Base-by-base conservation (phyloP, 2,113 vertebrate species). In the Entelurus aequoreus region DNA sequence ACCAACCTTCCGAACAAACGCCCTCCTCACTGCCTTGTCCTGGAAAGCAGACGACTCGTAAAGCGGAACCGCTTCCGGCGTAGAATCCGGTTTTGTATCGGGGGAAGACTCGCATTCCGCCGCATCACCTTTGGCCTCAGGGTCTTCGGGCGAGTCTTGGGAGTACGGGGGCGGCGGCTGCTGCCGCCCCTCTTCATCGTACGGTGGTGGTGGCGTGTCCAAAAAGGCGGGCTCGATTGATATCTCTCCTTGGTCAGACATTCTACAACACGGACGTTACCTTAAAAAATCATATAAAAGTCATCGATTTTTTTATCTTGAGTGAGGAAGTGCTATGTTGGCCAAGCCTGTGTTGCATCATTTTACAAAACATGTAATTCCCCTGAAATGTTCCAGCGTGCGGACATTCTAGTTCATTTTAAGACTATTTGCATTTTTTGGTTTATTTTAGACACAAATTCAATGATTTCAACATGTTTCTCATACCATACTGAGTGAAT, bases 1-100 rank as follows among this genome's bases (percentile, higher is more conserved):
- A 76, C 83, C 19, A 51, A 91, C 90, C 85, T 91, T 91, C 52
- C 87, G 84, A 5, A 88, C 73, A 48, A 90, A 91, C 0, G 63
- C 84, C 55, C 75, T 72, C 10, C 85, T 88, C 58, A 87, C 76
- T 1, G 63, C 72, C 8, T 69, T 55, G 21, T 90, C 86, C 0
- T 89, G 83, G 56, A 69, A 88, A 6, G 75, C 14, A 5, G 53
- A 48, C 0, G 82, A 70, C 1, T 9, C 38, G 0, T 42, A 0
- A 1, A 59, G 28, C 1, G 55, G 21, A 28, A 55, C 47, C 0
- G 51, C 52, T 13, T 82, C 76, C 0, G 64, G 14, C 35, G 54
- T 0, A 6, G 12, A 36, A 7, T 78, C 71, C 38, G 71, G 72
- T 42, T 1, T 4, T 14, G 60, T 54, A 60, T 77, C 67, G 0